A percentile compares a stretch with the other conserved stretches of the same genome.
phyloP scores from a whole-genome alignment of 2,797 vertebrate species.

The Caiman crocodilus region DNA sequence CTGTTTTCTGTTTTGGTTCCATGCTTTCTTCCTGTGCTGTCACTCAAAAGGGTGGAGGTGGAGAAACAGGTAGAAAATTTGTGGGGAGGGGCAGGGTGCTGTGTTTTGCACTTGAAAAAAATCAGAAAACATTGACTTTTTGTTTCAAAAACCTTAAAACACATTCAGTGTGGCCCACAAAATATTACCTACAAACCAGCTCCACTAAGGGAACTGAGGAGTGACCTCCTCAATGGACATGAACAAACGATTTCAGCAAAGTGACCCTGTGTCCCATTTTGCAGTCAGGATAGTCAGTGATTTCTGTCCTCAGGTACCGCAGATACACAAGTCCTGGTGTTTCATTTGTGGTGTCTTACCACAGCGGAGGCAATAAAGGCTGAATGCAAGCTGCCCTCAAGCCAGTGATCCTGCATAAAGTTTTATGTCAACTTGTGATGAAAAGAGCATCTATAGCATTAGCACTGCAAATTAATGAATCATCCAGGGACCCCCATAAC shows the following conservation, averaged over 20 bases:
- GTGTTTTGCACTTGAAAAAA: not conserved
- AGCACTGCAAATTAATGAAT: not conserved
- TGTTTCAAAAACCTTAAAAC: not conserved
- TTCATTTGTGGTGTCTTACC: slow-evolving; percentile 45
- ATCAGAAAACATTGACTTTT: not conserved
- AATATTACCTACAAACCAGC: not conserved
- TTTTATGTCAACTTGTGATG: not conserved
- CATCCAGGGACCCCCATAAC: slow-evolving; percentile 2
- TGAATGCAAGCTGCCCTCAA: not conserved
- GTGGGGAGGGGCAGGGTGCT: no score
- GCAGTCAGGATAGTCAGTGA: not conserved
- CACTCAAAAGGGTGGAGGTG: not conserved
- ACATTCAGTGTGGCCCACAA: no score
- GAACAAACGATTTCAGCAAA: not conserved
- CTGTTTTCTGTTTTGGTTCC: not conserved
- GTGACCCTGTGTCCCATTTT: not conserved
- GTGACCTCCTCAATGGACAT: not conserved
- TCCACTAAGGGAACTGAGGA: not conserved
- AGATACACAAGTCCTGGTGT: slow-evolving; percentile 16
- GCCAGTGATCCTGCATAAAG: not conserved
- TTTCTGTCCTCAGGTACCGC: not conserved
- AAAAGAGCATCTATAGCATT: not conserved
- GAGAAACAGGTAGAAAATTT: slow-evolving; percentile 6
- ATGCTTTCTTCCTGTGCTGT: not conserved
- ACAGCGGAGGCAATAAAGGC: slow-evolving; percentile 56